Base-by-base conservation (phyloP, 2,888 invertebrate genomes). In the Nomada flava region DNA sequence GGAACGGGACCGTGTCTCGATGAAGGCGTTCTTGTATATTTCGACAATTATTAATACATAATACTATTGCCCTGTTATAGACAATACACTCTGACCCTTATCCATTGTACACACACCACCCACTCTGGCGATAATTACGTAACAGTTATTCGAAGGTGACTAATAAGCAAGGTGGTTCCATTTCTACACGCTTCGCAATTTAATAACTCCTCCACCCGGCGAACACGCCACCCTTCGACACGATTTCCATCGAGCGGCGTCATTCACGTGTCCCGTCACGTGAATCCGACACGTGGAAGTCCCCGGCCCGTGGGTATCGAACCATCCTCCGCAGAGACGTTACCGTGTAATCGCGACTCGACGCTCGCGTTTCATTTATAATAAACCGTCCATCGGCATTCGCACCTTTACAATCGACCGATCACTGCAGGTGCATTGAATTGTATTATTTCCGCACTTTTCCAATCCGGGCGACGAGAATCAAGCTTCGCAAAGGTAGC, bases 201-300 rank as follows among this genome's bases (percentile, higher is more conserved):
- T 81, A 86, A 86, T 81, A 81, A 57, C 64, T 81, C 68, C 71
- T 64, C 62, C 64, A 74, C 74, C 72, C 75, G 79, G 60, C 29
- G 44, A 65, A 75, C 26, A 72, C 79, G 63, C 79, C 76, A 74
- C 83, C 82, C 76, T 65, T 62, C 85, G 73, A 36, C 55, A 69
- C 78, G 67, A 72, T 76, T 79, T 75, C 65, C 71, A 63, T 72
- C 69, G 65, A 52, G 59, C 59, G 67, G 18, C 52, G 53, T n/a
- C 18, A 67, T 7, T 87, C 87, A 87, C 87, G 86, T 91, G 91
- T 83, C 80, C 67, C 52, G 64, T 64, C 83, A 85, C 84, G 81
- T 83, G 81, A 85, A 68, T 70, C 77, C 29, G 81, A 78, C 89
- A 85, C 88, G 87, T 82, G 85, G 79, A 63, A 65, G 23, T 52